Conservation (phyloP, 2,113 vertebrate genomes). For the Ibidorhyncha struthersii region DNA sequence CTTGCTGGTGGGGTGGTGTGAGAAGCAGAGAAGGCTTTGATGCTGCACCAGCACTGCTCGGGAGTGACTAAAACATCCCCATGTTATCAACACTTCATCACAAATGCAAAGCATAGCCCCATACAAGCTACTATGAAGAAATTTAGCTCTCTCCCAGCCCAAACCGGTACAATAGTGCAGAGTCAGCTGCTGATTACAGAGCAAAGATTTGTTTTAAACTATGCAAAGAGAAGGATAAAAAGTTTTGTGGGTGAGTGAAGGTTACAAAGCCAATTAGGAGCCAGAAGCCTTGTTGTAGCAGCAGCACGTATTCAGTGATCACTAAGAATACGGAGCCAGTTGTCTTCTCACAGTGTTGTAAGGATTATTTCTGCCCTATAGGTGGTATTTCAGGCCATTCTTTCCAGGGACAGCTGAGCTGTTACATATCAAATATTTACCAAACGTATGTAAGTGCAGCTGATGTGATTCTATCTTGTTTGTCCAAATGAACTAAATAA, state of each 20-base stretch:
- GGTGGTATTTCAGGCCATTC: background rate
- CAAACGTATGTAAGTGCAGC: background rate
- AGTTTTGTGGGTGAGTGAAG: background rate
- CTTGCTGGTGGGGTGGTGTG: background rate
- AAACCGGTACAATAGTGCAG: background rate
- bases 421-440: background rate
- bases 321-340: background rate
- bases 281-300: background rate
- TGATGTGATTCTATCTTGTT: background rate
- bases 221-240: background rate
- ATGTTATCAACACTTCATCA: background rate
- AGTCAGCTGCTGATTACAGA: background rate
- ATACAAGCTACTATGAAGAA: background rate
- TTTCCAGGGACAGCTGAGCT: background rate
- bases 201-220: background rate
- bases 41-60: rapidly evolving
- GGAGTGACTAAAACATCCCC: background rate
- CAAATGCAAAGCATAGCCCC: background rate
- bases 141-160: background rate
- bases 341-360: background rate
- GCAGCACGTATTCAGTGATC: background rate
- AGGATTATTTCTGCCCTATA: background rate
- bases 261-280: background rate
- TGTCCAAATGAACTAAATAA: background rate
- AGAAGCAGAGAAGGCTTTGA: background rate